Evolutionary conservation across 2,797 vertebrate genomes (phyloP).

Genomic region (Peromyscus eremicus): DNA sequence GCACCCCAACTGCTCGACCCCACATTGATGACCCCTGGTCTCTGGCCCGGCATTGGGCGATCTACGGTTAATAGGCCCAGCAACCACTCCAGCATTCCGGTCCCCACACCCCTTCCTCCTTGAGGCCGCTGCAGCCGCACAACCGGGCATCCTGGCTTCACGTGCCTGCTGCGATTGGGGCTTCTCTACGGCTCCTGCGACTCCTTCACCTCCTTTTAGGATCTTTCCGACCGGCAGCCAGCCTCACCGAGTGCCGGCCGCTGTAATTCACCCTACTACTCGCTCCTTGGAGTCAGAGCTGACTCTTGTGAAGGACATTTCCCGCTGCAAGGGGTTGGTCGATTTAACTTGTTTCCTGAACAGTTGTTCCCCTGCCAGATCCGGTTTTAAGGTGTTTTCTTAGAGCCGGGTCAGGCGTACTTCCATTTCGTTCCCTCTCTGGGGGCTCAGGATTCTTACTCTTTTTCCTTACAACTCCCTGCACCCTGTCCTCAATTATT

Average conservation of each 20-base stretch:
- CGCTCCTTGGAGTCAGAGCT: not conserved
- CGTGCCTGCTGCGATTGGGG: not conserved
- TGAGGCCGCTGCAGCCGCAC: not conserved
- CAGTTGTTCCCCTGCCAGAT: slow-evolving; percentile 70
- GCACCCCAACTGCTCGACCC: not conserved
- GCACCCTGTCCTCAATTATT: not conserved
- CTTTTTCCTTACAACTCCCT: not conserved
- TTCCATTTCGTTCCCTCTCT: not conserved
- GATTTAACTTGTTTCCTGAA: slow-evolving; percentile 65
- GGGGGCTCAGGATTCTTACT: slow-evolving; percentile 4
- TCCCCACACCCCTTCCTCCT: not conserved
- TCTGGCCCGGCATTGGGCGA: not conserved
- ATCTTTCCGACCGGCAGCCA: not conserved
- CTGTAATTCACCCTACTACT: not conserved
- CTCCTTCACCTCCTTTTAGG: slow-evolving; percentile 47
- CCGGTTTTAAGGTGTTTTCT: slow-evolving; percentile 63
- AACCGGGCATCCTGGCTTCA: not conserved
- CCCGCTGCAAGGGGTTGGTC: slow-evolving; percentile 18
- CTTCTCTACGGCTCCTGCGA: not conserved
- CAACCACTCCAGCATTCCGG: not conserved
- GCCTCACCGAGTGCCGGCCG: not conserved
- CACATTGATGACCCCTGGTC: not conserved
- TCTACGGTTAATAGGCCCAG: not conserved
- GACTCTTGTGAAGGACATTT: not conserved
- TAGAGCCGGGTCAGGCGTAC: slow-evolving; percentile 20